Conservation (phyloP, 1,140 invertebrate genomes). For the Drosophila miranda region DNA sequence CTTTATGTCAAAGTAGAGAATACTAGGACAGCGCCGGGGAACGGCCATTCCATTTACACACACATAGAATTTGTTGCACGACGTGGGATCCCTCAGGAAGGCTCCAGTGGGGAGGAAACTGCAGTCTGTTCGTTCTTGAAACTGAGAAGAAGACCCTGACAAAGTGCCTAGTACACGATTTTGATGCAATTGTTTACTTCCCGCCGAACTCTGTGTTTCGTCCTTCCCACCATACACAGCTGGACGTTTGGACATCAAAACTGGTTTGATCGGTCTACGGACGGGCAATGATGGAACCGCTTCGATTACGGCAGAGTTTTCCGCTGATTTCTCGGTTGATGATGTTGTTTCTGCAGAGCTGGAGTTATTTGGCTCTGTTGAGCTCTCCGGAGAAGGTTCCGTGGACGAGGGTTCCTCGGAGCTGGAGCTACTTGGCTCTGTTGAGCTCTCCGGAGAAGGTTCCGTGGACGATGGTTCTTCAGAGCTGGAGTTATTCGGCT, state of each 20-base stretch:
- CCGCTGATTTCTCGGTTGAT: too few relatives aligned
- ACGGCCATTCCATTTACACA: slow-evolving; percentile 40
- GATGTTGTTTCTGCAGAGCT: too few relatives aligned
- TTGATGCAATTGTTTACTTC: too few relatives aligned
- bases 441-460: too few relatives aligned
- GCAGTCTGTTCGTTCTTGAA: neutral
- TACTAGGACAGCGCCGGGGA: slow-evolving; percentile 32
- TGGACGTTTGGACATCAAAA: too few relatives aligned
- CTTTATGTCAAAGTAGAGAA: slow-evolving; percentile 51
- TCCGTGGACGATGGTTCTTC: neutral
- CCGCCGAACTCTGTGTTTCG: too few relatives aligned
- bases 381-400: neutral
- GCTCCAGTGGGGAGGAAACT: slow-evolving; percentile 33
- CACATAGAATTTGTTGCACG: slow-evolving; percentile 46
- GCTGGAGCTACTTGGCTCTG: neutral
- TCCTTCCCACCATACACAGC: too few relatives aligned
- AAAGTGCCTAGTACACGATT: too few relatives aligned
- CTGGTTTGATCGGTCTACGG: too few relatives aligned
- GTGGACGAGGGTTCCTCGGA: neutral
- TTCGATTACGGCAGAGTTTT: neutral
- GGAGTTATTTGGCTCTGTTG: neutral
- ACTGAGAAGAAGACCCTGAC: too few relatives aligned
- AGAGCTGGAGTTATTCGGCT: neutral
- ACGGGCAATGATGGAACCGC: too few relatives aligned
- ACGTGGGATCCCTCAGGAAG: slow-evolving; percentile 30